Conservation (phyloP, 2,888 invertebrate genomes). For the Fragum fragum region DNA sequence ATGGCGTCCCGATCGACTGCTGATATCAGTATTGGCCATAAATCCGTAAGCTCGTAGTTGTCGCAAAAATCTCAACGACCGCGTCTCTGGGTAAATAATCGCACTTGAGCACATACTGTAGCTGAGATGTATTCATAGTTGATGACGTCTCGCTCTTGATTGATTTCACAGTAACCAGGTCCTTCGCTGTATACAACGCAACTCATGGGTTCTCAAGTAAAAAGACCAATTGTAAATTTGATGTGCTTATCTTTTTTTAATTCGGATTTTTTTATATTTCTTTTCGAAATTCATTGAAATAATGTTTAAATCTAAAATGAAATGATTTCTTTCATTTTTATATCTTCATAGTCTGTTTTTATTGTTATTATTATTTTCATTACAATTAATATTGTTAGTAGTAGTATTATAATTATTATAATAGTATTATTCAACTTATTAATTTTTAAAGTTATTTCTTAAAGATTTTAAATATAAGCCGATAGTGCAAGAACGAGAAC, state of each 20-base stretch:
- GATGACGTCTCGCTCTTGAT: constrained; percentile 31
- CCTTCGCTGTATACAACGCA: too few relatives aligned
- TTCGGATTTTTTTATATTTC: neutral
- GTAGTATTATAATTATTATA: too few relatives aligned
- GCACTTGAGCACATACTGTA: constrained; percentile 7
- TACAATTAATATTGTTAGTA: too few relatives aligned
- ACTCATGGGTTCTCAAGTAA: constrained; percentile 18
- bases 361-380: too few relatives aligned
- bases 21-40: too few relatives aligned
- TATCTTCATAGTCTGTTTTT: too few relatives aligned
- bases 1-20: constrained; percentile 30
- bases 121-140: constrained; percentile 38
- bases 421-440: too few relatives aligned
- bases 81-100: constrained; percentile 28
- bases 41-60: constrained; percentile 33
- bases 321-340: too few relatives aligned
- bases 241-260: neutral
- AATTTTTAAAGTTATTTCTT: neutral
- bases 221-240: neutral
- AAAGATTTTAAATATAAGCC: neutral
- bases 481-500: neutral
- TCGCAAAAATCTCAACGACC: neutral
- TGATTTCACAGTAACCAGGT: constrained; percentile 39
- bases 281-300: neutral
- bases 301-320: too few relatives aligned